Conservation (phyloP, 2,113 vertebrate genomes). For the Peromyscus maniculatus region DNA sequence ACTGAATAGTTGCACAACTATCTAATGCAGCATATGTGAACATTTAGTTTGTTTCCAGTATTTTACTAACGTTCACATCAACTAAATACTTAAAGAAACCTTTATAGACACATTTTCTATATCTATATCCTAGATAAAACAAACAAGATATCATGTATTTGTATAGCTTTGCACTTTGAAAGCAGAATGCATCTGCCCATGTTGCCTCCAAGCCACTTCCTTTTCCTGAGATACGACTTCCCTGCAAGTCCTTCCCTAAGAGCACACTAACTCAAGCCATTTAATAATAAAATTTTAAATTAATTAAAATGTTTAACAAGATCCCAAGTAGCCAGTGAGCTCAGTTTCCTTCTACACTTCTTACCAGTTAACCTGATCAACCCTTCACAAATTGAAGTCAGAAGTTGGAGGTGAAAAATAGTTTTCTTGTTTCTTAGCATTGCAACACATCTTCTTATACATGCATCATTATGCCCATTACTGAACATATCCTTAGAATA, state of each 20-base stretch:
- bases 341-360: not conserved
- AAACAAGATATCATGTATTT: not conserved
- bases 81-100: not conserved
- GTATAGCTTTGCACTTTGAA: not conserved
- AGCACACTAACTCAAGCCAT: not conserved
- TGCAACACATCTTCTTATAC: not conserved
- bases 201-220: rapidly evolving
- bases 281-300: not conserved
- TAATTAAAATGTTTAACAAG: not conserved
- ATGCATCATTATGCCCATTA: not conserved
- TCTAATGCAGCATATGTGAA: not conserved
- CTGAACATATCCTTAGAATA: not conserved
- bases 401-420: not conserved
- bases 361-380: not conserved
- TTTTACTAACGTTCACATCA: not conserved
- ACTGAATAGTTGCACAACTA: not conserved
- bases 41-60: not conserved
- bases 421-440: not conserved
- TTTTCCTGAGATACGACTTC: not conserved
- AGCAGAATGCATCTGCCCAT: not conserved
- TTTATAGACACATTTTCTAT: not conserved
- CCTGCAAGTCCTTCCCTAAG: not conserved
- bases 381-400: conserved; percentile 35
- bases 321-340: not conserved
- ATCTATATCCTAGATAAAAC: not conserved